These are phyloP conservation scores for Latrodectus hesperus DNA, from an alignment of 2,888 invertebrate species.

Conservation along the genomic window DNA sequence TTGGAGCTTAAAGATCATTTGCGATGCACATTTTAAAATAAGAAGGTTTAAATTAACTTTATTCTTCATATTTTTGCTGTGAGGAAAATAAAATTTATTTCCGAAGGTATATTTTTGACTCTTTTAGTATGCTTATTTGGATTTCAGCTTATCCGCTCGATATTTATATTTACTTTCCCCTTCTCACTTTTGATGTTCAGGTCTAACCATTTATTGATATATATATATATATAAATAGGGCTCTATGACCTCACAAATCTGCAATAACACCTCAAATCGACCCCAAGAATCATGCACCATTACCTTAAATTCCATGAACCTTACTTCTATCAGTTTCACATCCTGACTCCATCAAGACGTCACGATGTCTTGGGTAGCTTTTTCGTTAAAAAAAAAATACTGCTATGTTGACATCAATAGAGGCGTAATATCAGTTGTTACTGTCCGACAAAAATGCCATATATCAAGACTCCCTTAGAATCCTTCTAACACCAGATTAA, in stretches of 20 bases:
- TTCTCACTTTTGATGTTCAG: too few relatives aligned
- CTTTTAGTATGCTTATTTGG: too few relatives aligned
- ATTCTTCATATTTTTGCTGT: too few relatives aligned
- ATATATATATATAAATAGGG: too few relatives aligned
- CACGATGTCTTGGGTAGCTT: slow-evolving; percentile 15
- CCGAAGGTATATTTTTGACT: too few relatives aligned
- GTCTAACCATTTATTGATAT: too few relatives aligned
- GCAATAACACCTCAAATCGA: slow-evolving; percentile 7
- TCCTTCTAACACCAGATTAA: slow-evolving; percentile 44
- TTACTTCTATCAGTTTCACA: slow-evolving; percentile 31
- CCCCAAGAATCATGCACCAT: slow-evolving; percentile 46
- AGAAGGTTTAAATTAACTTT: too few relatives aligned
- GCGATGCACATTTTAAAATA: too few relatives aligned
- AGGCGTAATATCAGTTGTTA: slow-evolving; percentile 52
- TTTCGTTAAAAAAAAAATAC: slow-evolving; percentile 25
- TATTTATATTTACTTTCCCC: too few relatives aligned
- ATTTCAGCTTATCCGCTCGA: too few relatives aligned
- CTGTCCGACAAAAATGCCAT: slow-evolving; percentile 50
- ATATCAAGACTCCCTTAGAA: slow-evolving; percentile 34
- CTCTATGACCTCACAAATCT: slow-evolving; percentile 13
- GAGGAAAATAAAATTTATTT: too few relatives aligned
- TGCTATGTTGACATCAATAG: slow-evolving; percentile 47
- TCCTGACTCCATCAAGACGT: slow-evolving; percentile 39
- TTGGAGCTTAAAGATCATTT: too few relatives aligned
- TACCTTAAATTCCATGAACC: slow-evolving; percentile 34